Evolutionary conservation across 1,140 invertebrate species (phyloP).

Genomic region (Apis laboriosa): DNA sequence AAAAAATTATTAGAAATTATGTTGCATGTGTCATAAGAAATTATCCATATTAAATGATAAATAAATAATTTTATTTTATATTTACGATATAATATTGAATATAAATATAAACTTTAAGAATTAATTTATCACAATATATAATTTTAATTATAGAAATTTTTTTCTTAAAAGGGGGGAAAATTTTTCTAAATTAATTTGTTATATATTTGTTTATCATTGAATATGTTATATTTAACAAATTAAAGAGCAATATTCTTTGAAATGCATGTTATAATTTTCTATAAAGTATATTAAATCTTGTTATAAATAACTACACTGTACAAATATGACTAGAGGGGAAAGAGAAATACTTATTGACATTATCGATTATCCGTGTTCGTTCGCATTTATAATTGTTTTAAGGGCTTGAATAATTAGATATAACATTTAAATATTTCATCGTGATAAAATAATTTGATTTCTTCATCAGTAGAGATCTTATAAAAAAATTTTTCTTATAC

Average conservation of each 20-base stretch:
- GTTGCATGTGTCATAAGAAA: conserved; percentile 20
- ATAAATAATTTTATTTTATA: conserved; percentile 74
- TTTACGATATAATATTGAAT: conserved; percentile 56
- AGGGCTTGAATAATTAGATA: not conserved
- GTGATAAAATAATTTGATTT: conserved; percentile 29
- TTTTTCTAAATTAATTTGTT: conserved; percentile 2
- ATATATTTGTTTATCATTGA: not conserved
- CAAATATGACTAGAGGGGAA: conserved; percentile 63
- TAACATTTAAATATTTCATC: conserved; percentile 5
- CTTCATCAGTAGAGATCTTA: conserved; percentile 2
- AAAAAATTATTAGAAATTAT: not conserved
- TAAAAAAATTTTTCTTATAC: conserved; percentile 2
- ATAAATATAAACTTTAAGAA: conserved; percentile 3
- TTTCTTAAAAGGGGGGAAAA: not conserved
- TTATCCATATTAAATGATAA: conserved; percentile 50
- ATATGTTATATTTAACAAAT: not conserved
- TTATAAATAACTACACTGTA: conserved; percentile 62
- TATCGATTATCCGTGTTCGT: conserved; percentile 45
- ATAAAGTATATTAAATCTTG: conserved; percentile 35
- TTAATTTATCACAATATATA: not conserved
- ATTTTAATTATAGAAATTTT: not conserved
- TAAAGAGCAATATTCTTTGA: not conserved
- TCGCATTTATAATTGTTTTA: conserved; percentile 10
- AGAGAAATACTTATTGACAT: conserved; percentile 57
- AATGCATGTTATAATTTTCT: conserved; percentile 20